These are phyloP conservation scores for Halisarca cf. caerulea DNA, from an alignment of 37 sponge, comb jelly and placozoan genomes.

Conservation along the genomic window DNA sequence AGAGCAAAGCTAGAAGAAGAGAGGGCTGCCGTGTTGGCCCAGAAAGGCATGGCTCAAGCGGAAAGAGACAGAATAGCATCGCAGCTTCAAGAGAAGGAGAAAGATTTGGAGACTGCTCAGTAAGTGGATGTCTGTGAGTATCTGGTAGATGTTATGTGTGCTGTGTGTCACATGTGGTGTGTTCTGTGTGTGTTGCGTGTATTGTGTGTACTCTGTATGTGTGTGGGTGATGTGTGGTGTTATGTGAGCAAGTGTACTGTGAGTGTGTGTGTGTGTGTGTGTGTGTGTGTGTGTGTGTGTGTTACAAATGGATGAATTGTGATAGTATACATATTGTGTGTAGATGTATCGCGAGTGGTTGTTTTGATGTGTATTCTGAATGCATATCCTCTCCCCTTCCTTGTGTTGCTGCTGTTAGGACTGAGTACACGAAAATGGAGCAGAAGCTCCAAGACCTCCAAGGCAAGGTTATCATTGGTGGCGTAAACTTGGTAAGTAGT, in stretches of 20 bases:
- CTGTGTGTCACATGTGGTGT: too few relatives aligned
- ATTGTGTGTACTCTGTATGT: too few relatives aligned
- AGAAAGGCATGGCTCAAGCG: slow-evolving; percentile 79
- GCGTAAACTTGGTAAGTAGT: slow-evolving; percentile 86
- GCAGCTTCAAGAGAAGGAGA: slow-evolving; percentile 77
- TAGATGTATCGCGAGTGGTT: background rate
- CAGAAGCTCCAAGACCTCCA: slow-evolving; percentile 73
- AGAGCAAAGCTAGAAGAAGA: slow-evolving; percentile 77
- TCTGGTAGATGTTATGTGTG: too few relatives aligned
- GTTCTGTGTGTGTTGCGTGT: too few relatives aligned
- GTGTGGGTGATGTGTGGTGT: too few relatives aligned
- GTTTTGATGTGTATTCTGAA: background rate
- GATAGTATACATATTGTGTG: too few relatives aligned
- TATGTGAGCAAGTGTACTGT: too few relatives aligned
- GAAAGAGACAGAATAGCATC: slow-evolving; percentile 70
- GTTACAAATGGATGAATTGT: background rate
- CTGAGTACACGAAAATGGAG: slow-evolving; percentile 80
- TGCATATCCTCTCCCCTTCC: background rate
- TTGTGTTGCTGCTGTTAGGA: slow-evolving; percentile 28
- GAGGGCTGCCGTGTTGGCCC: slow-evolving; percentile 54
- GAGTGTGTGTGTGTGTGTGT: background rate
- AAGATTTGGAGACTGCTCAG: slow-evolving; percentile 81
- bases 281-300: slow-evolving; percentile 5
- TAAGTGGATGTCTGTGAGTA: background rate
- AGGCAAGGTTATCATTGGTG: slow-evolving; percentile 95